Base-by-base conservation (phyloP, 2,888 invertebrate species). In the Thymelicus sylvestris region DNA sequence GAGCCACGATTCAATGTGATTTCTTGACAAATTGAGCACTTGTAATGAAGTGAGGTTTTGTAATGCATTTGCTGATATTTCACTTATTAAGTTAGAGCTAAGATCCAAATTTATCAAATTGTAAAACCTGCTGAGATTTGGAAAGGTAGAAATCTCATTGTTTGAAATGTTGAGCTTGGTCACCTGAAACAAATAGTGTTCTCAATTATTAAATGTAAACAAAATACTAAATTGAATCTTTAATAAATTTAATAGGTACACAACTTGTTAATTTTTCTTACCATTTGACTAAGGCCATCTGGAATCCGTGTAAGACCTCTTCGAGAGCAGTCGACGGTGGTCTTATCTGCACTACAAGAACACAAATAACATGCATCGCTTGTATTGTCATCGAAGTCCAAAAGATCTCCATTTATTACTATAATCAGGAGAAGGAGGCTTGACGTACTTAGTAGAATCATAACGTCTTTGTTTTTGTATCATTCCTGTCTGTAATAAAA, bases 91-190 rank as follows among this genome's bases (percentile, higher is more conserved):
- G 80, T 96, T 96, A 50, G 86, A 88, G 73, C 92, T 92, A 8
- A 91, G 64, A 72, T 93, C 93, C 48, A 93, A 76, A 2, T 75
- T 80, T 8, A 86, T 74, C 67, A 93, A 78, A 69, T 89, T 90
- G 63, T 83, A 78, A 52, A 91, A 84, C 65, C 76, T 84, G 39
- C 76, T 77, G 13, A 93, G 73, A 44, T 81, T 84, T 0, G 96
- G 96, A 78, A 97, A 95, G 4, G 83, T 84, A 3, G 83, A 85
- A 67, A 97, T 94, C 59, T 91, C 86, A 80, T 97, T 97, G 76
- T 92, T 90, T 5, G 97, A 96, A 69, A 97, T 83, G 80, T 97
- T 96, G 74, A 97, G 86, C 39, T 91, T 92, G 77, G 94, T 94
- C 41, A 96, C 95, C 96, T 96, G 90, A 77, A 92, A 55, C 39